phyloP scores from a whole-genome alignment of 2,797 vertebrate species.

The Tolypeutes matacus region DNA sequence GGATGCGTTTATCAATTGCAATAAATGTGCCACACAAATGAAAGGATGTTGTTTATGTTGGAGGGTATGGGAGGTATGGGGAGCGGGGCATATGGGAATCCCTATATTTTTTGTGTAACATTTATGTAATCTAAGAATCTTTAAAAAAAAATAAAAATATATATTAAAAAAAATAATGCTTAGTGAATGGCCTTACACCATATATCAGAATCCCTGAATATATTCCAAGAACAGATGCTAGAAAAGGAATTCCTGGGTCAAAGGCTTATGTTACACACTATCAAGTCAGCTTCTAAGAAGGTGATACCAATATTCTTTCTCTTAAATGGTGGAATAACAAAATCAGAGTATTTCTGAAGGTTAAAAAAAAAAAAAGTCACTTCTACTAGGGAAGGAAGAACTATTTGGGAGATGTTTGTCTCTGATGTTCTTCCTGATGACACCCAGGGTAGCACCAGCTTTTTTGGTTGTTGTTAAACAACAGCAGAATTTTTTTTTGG shows the following conservation, averaged over 20 bases:
- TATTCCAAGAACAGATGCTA: neutral
- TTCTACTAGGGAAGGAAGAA: neutral
- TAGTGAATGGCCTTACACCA: neutral
- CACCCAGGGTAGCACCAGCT: neutral
- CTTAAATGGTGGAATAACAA: neutral
- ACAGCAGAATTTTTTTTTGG: neutral
- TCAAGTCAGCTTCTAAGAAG: neutral
- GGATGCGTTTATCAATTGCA: too few relatives aligned
- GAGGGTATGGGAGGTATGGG: too few relatives aligned
- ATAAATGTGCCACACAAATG: too few relatives aligned
- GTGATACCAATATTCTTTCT: neutral
- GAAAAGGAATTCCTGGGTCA: neutral
- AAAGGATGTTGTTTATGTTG: too few relatives aligned
- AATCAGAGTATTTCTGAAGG: neutral
- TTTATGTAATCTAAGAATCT: too few relatives aligned
- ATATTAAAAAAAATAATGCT: neutral
- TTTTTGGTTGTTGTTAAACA: neutral
- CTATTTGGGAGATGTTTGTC: neutral
- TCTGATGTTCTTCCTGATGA: neutral
- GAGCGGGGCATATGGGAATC: too few relatives aligned
- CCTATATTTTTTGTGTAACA: too few relatives aligned
- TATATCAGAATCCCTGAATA: neutral
- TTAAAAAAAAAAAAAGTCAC: too few relatives aligned
- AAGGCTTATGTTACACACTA: neutral
- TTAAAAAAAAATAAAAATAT: too few relatives aligned